Evolutionary conservation across 2,888 invertebrate species (phyloP).

Genomic region (Eulithis prunata): DNA sequence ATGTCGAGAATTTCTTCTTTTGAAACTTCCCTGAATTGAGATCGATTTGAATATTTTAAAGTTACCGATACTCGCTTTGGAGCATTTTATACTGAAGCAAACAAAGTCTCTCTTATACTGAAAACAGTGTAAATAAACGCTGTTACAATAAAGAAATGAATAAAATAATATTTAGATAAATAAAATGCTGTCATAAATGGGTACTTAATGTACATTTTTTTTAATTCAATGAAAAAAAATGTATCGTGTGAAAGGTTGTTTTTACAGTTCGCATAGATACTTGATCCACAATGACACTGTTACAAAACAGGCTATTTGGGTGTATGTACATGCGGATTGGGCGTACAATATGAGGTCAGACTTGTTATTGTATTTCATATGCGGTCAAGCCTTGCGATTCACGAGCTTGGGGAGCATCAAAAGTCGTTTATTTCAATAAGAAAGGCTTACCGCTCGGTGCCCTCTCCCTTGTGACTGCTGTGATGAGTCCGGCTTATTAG

Average conservation of each 20-base stretch:
- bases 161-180: too few relatives aligned
- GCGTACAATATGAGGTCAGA: conserved; percentile 37
- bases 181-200: too few relatives aligned
- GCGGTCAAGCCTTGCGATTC: conserved; percentile 38
- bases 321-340: conserved; percentile 19
- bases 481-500: conserved; percentile 54
- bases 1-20: conserved; percentile 69
- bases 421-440: conserved; percentile 68
- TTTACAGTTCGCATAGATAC: not conserved
- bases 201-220: too few relatives aligned
- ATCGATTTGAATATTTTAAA: conserved; percentile 62
- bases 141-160: too few relatives aligned
- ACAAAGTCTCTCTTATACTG: not conserved
- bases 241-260: not conserved
- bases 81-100: conserved; percentile 29
- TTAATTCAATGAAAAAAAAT: too few relatives aligned
- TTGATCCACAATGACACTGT: not conserved
- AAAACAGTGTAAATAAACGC: too few relatives aligned
- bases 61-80: conserved; percentile 38
- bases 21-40: conserved; percentile 58
- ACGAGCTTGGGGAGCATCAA: conserved; percentile 51
- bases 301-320: conserved; percentile 13
- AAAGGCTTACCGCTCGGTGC: conserved; percentile 61
- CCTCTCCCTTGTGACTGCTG: conserved; percentile 50
- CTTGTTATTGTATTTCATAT: conserved; percentile 33